phyloP scores from a whole-genome alignment of 2,113 vertebrate species.

The Opisthocomus hoazin region DNA sequence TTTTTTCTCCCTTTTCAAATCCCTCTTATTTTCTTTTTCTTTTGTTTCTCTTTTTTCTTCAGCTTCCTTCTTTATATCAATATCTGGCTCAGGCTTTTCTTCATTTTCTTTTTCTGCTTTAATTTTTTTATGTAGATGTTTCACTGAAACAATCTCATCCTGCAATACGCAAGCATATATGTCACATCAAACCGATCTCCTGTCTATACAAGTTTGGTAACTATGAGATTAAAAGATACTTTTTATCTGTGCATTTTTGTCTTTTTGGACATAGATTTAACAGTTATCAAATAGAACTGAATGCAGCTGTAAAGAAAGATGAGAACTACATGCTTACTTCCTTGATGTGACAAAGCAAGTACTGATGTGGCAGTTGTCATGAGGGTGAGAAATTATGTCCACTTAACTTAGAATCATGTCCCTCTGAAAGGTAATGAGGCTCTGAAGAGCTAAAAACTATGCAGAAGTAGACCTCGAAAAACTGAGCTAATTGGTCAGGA shows the following conservation, averaged over 20 bases:
- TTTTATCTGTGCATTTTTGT: background rate
- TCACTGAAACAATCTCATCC: conserved; percentile 79
- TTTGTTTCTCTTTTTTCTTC: conserved; percentile 82
- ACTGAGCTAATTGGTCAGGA: background rate
- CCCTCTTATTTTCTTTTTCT: conserved; percentile 77
- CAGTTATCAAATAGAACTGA: background rate
- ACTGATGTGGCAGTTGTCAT: background rate
- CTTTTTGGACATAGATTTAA: background rate
- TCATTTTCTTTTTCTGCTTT: conserved; percentile 80
- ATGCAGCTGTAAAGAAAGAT: background rate
- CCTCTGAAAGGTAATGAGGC: background rate
- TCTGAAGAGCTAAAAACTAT: background rate
- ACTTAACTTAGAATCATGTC: background rate
- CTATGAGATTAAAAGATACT: background rate
- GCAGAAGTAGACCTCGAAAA: background rate
- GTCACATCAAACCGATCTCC: conserved; percentile 41
- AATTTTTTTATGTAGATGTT: conserved; percentile 77
- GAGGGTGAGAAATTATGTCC: background rate
- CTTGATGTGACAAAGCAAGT: background rate
- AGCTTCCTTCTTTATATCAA: conserved; percentile 73
- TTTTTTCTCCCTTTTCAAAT: conserved; percentile 82
- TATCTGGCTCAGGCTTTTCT: conserved; percentile 76
- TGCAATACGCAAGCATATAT: conserved; percentile 69
- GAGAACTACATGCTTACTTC: background rate
- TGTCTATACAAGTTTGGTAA: background rate